phyloP scores from a whole-genome alignment of 2,113 vertebrate genomes.

The Elanoides forficatus region DNA sequence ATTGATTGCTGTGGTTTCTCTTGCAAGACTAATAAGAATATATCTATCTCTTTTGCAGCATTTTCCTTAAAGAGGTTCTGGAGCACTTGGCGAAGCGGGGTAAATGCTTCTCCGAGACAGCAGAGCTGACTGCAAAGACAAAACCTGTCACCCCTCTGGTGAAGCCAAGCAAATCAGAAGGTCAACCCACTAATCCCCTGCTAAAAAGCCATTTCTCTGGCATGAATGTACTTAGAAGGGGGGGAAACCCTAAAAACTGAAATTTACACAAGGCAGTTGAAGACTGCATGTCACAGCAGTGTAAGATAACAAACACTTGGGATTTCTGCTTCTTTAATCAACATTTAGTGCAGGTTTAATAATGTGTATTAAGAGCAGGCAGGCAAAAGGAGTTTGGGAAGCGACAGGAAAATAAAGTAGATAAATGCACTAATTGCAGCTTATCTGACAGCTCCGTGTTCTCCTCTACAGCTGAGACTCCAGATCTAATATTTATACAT shows the following conservation, averaged over 20 bases:
- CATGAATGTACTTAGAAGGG: not conserved
- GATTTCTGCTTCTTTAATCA: slow-evolving; percentile 18
- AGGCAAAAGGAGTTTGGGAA: slow-evolving; percentile 5
- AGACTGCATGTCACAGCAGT: not conserved
- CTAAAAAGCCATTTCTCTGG: not conserved
- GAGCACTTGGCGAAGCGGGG: not conserved
- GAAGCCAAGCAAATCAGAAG: not conserved
- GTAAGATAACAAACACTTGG: not conserved
- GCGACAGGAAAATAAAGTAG: slow-evolving; percentile 22
- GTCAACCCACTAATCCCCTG: not conserved
- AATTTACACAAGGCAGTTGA: not conserved
- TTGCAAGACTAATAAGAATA: slow-evolving; percentile 8
- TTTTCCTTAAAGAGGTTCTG: not conserved
- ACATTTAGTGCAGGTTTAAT: slow-evolving; percentile 4
- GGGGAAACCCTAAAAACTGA: not conserved
- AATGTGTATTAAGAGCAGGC: not conserved
- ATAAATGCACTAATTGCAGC: slow-evolving; percentile 44
- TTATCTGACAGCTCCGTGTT: not conserved
- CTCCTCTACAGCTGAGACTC: not conserved
- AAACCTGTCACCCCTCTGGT: not conserved
- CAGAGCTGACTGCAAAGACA: not conserved
- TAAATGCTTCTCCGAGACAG: not conserved
- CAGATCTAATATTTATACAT: not conserved
- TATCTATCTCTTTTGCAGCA: not conserved
- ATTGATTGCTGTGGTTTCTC: slow-evolving; percentile 32